Conservation (phyloP, 2,797 vertebrate species). For the Acipenser ruthenus region DNA sequence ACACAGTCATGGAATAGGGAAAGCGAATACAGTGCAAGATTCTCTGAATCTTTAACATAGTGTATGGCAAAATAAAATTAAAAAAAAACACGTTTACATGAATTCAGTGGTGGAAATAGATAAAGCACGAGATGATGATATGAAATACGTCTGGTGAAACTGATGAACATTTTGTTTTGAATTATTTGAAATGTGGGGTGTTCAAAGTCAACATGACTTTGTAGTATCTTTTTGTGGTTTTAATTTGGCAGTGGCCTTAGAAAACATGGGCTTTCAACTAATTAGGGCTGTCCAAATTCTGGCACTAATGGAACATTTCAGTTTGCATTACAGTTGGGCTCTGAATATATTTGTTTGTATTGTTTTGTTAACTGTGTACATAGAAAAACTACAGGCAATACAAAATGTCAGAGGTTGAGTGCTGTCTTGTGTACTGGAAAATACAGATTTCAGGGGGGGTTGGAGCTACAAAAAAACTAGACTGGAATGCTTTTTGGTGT, state of each 20-base stretch:
- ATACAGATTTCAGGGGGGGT: background rate
- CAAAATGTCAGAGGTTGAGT: constrained; percentile 5
- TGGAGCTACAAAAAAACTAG: background rate
- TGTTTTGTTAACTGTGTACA: constrained; percentile 6
- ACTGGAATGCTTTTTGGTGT: background rate
- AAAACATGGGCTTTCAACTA: constrained; percentile 82
- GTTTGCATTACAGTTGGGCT: constrained; percentile 6
- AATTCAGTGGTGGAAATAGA: constrained; percentile 16
- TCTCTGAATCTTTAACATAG: background rate
- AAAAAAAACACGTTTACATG: constrained; percentile 37
- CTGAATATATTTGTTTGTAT: background rate
- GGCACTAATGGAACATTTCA: constrained; percentile 16
- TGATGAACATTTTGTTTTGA: constrained; percentile 7
- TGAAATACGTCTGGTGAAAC: constrained; percentile 8
- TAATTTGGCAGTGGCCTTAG: constrained; percentile 82
- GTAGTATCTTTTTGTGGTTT: constrained; percentile 36
- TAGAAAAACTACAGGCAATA: constrained; percentile 13
- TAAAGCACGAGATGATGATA: background rate
- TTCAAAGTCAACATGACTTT: constrained; percentile 2
- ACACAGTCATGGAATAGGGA: constrained; percentile 18
- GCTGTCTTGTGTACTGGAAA: background rate
- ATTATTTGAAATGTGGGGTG: background rate
- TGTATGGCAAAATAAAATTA: constrained; percentile 4
- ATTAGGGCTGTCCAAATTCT: constrained; percentile 48
- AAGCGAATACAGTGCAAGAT: background rate